A percentile compares a stretch with the other conserved stretches of the same genome.
phyloP scores from a whole-genome alignment of 2,888 invertebrate genomes.

The Folsomia manolachei region DNA sequence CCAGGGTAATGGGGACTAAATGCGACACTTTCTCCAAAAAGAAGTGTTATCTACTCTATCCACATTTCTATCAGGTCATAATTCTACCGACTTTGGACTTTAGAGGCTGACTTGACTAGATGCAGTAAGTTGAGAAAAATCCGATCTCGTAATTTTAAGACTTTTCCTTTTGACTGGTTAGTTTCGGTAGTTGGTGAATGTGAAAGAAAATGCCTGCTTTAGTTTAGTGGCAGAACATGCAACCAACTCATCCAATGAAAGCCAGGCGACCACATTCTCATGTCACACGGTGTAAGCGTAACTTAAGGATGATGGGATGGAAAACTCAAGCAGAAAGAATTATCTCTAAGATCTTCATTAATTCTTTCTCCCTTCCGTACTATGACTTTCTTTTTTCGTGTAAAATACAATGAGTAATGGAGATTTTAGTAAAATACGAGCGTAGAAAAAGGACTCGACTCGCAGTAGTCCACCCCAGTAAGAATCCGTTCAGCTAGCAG shows the following conservation, averaged over 20 bases:
- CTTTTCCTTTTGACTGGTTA: not conserved
- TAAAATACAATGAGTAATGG: slow-evolving; percentile 1
- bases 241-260: not conserved
- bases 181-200: too few relatives aligned
- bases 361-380: slow-evolving; percentile 28
- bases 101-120: not conserved
- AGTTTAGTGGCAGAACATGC: not conserved
- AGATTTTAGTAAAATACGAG: not conserved
- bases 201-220: slow-evolving; percentile 4
- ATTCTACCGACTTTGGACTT: not conserved
- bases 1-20: not conserved
- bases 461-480: too few relatives aligned
- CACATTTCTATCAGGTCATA: slow-evolving; percentile 8
- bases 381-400: not conserved
- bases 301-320: not conserved
- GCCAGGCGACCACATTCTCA: not conserved
- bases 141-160: not conserved
- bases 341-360: slow-evolving; percentile 43
- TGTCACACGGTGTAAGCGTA: not conserved
- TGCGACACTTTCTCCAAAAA: slow-evolving; percentile 6
- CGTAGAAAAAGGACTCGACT: too few relatives aligned
- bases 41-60: slow-evolving; percentile 6
- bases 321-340: slow-evolving; percentile 17
- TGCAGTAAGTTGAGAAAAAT: not conserved
- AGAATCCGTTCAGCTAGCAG: not conserved